Base-by-base conservation (phyloP, 2,797 vertebrate species). In the Selene dorsalis region DNA sequence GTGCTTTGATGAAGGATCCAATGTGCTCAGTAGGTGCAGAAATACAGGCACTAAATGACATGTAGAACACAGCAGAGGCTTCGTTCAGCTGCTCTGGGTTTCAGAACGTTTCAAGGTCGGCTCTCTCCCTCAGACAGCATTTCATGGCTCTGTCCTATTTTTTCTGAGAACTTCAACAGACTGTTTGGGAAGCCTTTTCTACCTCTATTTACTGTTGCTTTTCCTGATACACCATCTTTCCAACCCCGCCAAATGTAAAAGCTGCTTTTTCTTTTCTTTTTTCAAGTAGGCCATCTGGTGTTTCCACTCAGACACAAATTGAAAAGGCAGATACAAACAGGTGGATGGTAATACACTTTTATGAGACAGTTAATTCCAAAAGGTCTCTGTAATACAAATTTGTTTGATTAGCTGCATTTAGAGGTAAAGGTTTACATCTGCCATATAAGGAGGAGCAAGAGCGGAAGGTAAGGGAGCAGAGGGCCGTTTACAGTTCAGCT, bases 401-500 rank as follows among this genome's bases (percentile, higher is more conserved):
- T 43, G 16, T 60, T 69, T 38, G 22, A 57, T 39, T 17, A 50
- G 26, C 17, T 67, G 11, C 45, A 22, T 63, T 26, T 41, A 28
- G 52, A 4, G 2, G n/a, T 6, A 38, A 60, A 41, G 10, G 17
- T 12, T 38, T 24, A 28, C 3, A 48, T 58, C 50, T 10, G 47
- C 0, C 17, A 41, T 5, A 24, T 35, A 50, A 62, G 38, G 22
- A 18, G 30, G 41, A 30, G n/a, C 6, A n/a, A n/a, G n/a, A n/a
- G n/a, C n/a, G n/a, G n/a, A n/a, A n/a, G n/a, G n/a, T n/a, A n/a
- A 22, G 18, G 22, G 41, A 32, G 39, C n/a, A 28, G 62, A 2
- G 3, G 24, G 5, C 26, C 62, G 77, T 78, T 83, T 79, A 83
- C 67, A 64, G 71, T 82, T 77, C 61, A 76, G 69, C 17, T 86